A percentile compares a stretch with the other conserved stretches of the same genome.
These are phyloP conservation scores for Rhagium mordax DNA, from an alignment of 2,888 invertebrate genomes.

Conservation along the genomic window DNA sequence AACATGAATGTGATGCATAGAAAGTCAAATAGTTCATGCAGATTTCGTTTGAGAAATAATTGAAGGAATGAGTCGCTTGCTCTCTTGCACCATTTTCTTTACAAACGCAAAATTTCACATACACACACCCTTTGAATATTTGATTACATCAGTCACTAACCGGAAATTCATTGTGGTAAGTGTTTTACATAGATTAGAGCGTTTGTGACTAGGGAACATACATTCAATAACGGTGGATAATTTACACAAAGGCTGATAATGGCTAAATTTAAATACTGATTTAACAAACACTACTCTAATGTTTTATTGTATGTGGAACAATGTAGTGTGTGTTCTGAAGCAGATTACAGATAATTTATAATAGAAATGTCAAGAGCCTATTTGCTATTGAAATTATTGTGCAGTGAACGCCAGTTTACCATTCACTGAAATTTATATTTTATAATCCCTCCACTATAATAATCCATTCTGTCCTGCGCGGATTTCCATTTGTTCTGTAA, in stretches of 20 bases:
- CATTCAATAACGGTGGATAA: constrained; percentile 28
- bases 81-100: neutral
- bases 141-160: constrained; percentile 1
- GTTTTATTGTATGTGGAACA: constrained; percentile 35
- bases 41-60: neutral
- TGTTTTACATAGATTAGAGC: constrained; percentile 27
- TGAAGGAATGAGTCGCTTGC: neutral
- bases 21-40: no score
- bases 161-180: constrained; percentile 25
- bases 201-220: neutral
- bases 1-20: no score
- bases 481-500: neutral
- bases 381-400: constrained; percentile 31
- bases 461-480: neutral
- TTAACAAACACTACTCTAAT: constrained; percentile 31
- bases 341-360: constrained; percentile 38
- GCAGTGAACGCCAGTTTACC: constrained; percentile 23
- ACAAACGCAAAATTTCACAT: neutral
- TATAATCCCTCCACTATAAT: neutral
- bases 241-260: constrained; percentile 32
- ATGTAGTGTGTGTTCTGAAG: constrained; percentile 34
- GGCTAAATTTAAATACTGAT: constrained; percentile 33
- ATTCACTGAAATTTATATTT: constrained; percentile 18
- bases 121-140: neutral
- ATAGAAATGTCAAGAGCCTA: constrained; percentile 18